A percentile compares a stretch with the other conserved stretches of the same genome.
Evolutionary conservation across 1,140 invertebrate species (phyloP).

Genomic region (Zaprionus ghesquierei): DNA sequence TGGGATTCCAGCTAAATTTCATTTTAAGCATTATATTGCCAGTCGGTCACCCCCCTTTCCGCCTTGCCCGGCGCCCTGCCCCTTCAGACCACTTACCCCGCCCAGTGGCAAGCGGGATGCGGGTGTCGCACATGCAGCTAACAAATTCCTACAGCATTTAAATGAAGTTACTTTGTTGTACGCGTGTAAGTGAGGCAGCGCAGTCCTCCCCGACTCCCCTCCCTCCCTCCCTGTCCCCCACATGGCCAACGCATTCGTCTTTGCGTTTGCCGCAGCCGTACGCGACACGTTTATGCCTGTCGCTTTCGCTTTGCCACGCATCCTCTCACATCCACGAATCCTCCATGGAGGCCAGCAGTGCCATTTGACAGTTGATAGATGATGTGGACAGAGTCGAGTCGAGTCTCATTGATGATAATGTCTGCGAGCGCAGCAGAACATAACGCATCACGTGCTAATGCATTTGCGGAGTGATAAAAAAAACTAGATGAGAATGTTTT

Average conservation of each 20-base stretch:
- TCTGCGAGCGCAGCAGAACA: not conserved
- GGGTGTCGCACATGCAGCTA: conserved; percentile 63
- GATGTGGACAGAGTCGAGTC: not conserved
- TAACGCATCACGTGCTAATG: not conserved
- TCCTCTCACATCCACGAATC: not conserved
- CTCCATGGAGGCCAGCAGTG: not conserved
- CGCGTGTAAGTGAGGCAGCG: conserved; percentile 34
- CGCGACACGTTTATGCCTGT: conserved; percentile 8
- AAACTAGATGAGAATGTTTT: not conserved
- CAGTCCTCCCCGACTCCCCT: not conserved
- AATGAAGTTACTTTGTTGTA: conserved; percentile 67
- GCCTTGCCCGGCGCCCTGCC: not conserved
- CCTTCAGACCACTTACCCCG: not conserved
- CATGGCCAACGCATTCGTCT: not conserved
- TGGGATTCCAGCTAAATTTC: conserved; percentile 43
- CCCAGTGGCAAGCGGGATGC: not conserved
- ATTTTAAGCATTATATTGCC: conserved; percentile 48
- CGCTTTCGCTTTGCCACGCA: not conserved
- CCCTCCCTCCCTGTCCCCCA: not conserved
- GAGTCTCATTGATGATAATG: conserved; percentile 1
- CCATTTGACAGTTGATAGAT: not conserved
- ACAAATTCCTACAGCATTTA: conserved; percentile 79
- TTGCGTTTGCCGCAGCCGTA: conserved; percentile 7
- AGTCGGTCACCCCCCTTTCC: conserved; percentile 1
- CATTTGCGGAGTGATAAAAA: not conserved